Percentiles rank a stretch among this genome's conserved stretches.
phyloP scores from a whole-genome alignment of 2,113 vertebrate genomes.

The Phalacrocorax brasilianus region DNA sequence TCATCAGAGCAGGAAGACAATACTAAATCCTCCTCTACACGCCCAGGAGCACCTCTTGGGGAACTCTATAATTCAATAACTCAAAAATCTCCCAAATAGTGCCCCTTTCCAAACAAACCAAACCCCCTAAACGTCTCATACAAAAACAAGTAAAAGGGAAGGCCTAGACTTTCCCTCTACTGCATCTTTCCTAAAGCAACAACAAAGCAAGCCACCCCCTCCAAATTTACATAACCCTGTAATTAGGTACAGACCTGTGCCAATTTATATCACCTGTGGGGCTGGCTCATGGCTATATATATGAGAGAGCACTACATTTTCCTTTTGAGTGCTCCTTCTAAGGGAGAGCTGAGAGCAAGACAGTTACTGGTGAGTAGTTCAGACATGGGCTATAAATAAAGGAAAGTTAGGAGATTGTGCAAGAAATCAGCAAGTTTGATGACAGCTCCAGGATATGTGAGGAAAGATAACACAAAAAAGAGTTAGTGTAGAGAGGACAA shows the following conservation, averaged over 20 bases:
- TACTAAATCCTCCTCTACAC: not conserved
- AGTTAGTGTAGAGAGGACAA: fast-evolving
- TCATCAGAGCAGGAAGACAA: not conserved
- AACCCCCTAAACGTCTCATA: not conserved
- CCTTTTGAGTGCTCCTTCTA: fast-evolving
- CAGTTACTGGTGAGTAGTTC: not conserved
- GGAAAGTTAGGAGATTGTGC: not conserved
- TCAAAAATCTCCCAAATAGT: fast-evolving
- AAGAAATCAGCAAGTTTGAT: not conserved
- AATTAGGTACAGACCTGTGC: not conserved
- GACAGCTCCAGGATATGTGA: fast-evolving
- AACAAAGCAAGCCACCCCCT: not conserved
- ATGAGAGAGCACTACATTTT: not conserved
- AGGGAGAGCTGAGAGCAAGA: too few relatives aligned
- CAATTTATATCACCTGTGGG: not conserved
- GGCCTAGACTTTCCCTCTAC: not conserved
- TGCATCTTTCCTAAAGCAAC: not conserved
- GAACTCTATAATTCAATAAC: not conserved
- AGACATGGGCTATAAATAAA: not conserved
- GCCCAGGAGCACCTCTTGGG: not conserved
- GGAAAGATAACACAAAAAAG: not conserved
- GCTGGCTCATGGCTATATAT: not conserved
- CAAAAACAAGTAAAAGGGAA: not conserved
- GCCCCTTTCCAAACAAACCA: fast-evolving
- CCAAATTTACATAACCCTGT: not conserved